phyloP scores from a whole-genome alignment of 2,888 invertebrate genomes.

The Limnephilus auricula region DNA sequence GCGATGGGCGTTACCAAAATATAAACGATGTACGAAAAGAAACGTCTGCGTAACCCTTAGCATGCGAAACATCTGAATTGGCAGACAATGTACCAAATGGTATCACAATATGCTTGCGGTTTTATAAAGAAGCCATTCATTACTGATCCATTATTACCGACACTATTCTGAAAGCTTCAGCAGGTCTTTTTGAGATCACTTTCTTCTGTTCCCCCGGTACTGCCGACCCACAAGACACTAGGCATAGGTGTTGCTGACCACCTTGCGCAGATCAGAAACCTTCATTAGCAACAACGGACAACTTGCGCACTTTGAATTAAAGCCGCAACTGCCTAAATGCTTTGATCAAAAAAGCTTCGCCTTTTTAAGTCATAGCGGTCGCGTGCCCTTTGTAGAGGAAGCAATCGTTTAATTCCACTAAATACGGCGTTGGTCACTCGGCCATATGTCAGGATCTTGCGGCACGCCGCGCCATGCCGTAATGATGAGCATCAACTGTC shows the following conservation, averaged over 20 bases:
- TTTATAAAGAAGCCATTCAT: neutral
- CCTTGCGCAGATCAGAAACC: neutral
- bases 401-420: constrained; percentile 34
- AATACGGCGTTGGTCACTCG: constrained; percentile 16
- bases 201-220: neutral
- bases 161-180: neutral
- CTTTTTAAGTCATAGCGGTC: constrained; percentile 14
- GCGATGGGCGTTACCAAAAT: neutral
- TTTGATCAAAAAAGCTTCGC: neutral
- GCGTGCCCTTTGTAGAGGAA: constrained; percentile 22
- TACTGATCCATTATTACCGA: neutral
- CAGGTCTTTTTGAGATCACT: neutral
- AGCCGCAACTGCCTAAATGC: neutral
- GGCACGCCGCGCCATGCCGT: neutral
- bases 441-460: constrained; percentile 24
- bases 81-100: constrained; percentile 9
- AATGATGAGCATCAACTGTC: constrained; percentile 18
- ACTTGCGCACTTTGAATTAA: neutral
- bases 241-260: constrained; percentile 22
- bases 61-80: neutral
- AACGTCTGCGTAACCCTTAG: neutral
- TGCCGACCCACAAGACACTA: neutral
- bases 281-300: constrained; percentile 25
- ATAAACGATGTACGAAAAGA: neutral
- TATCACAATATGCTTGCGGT: neutral